phyloP scores from a whole-genome alignment of 2,888 invertebrate species.

The Nomada goodeniana region DNA sequence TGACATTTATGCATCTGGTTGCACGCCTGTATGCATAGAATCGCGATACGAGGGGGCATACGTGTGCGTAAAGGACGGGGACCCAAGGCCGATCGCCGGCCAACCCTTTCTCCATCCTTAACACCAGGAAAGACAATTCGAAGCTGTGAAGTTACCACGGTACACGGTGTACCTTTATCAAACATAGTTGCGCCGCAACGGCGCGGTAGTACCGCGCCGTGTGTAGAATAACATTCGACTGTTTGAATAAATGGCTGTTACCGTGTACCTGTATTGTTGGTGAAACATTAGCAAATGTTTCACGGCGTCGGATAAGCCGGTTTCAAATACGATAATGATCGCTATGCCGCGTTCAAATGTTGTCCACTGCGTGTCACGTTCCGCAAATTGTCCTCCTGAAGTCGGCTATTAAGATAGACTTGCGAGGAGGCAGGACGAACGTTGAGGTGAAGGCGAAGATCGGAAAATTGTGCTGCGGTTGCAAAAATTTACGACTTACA shows the following conservation, averaged over 20 bases:
- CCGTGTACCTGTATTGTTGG: neutral
- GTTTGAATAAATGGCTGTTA: slow-evolving; percentile 24
- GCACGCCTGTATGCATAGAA: slow-evolving; percentile 52
- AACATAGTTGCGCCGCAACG: slow-evolving; percentile 22
- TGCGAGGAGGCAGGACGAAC: neutral
- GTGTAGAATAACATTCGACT: slow-evolving; percentile 18
- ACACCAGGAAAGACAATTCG: slow-evolving; percentile 56
- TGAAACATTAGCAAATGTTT: neutral
- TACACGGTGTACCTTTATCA: slow-evolving; percentile 54
- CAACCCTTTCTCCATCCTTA: slow-evolving; percentile 67
- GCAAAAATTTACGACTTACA: too few species aligned
- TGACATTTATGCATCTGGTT: slow-evolving; percentile 47
- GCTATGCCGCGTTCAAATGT: neutral
- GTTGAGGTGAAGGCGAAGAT: neutral
- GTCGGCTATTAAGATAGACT: too few species aligned
- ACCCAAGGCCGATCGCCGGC: slow-evolving; percentile 73
- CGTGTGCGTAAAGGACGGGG: slow-evolving; percentile 72
- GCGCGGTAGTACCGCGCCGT: slow-evolving; percentile 13
- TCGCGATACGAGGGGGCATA: slow-evolving; percentile 32
- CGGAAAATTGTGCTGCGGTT: neutral
- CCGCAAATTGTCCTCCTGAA: neutral
- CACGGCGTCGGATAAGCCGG: neutral
- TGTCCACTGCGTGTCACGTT: neutral
- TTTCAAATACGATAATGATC: neutral
- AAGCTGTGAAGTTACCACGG: slow-evolving; percentile 49